These are phyloP conservation scores for Theristicus caerulescens DNA, from an alignment of 2,113 vertebrate species.

Conservation along the genomic window DNA sequence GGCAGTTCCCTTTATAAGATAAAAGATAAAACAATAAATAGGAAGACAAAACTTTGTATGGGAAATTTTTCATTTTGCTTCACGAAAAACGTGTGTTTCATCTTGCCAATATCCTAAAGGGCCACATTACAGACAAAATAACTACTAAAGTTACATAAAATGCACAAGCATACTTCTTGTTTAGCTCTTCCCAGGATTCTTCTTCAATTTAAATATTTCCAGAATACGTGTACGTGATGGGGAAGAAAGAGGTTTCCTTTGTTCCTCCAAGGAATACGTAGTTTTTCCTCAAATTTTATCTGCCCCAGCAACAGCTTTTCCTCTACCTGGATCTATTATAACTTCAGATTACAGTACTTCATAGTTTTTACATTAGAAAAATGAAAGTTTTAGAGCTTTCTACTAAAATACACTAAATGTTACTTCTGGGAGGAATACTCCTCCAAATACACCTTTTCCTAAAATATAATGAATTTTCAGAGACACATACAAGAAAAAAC, in stretches of 20 bases:
- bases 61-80: background rate
- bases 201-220: background rate
- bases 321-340: background rate
- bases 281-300: background rate
- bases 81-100: fast-evolving
- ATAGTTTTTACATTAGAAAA: background rate
- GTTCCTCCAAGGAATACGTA: background rate
- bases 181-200: background rate
- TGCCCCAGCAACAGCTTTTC: background rate
- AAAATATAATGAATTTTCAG: background rate
- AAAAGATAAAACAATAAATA: background rate
- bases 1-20: constrained; percentile 73
- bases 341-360: background rate
- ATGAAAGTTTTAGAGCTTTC: background rate
- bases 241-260: background rate
- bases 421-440: background rate
- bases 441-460: background rate
- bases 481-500: background rate
- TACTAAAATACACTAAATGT: background rate
- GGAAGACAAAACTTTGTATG: background rate
- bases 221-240: background rate
- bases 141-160: background rate
- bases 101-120: background rate
- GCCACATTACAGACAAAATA: background rate
- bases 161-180: background rate